Evolutionary conservation across 1,140 invertebrate species (phyloP).

Genomic region (Pararge aegeria): DNA sequence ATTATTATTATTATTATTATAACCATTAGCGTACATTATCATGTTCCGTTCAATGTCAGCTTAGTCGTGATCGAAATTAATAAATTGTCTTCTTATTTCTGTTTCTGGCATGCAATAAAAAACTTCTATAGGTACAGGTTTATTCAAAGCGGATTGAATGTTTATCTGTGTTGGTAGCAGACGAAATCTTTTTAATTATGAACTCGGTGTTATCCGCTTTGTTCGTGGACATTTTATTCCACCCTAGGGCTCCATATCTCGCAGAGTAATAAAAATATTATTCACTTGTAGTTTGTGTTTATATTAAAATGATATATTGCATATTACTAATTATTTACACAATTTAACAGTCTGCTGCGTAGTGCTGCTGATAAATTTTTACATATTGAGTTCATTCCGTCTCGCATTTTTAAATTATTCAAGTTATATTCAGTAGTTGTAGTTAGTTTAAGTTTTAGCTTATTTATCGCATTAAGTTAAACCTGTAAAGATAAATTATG

Average conservation of each 20-base stretch:
- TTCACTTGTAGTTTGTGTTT: neutral
- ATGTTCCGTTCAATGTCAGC: constrained; percentile 23
- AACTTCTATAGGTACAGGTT: neutral
- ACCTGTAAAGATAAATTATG: too few species aligned
- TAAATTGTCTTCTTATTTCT: constrained; percentile 12
- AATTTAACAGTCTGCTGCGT: neutral
- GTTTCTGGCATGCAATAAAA: neutral
- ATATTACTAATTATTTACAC: neutral
- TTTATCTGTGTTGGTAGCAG: constrained; percentile 21
- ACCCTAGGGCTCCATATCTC: constrained; percentile 21
- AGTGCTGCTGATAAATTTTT: too few species aligned
- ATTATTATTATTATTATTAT: too few species aligned
- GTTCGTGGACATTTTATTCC: constrained; percentile 30
- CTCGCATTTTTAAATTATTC: too few species aligned
- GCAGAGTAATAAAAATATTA: constrained; percentile 18
- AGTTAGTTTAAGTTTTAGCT: too few species aligned
- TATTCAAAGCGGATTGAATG: constrained; percentile 2
- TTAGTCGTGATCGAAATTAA: constrained; percentile 30
- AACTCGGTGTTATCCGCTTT: constrained; percentile 26
- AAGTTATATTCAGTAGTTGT: too few species aligned
- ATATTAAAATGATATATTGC: neutral
- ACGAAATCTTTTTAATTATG: constrained; percentile 38
- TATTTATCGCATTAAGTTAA: too few species aligned
- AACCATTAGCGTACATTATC: neutral
- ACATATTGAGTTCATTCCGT: too few species aligned